Evolutionary conservation across 2,113 vertebrate genomes (phyloP), one percentile per base, ranked within the genome.

Genomic region (Anarhynchus alexandrinus): DNA sequence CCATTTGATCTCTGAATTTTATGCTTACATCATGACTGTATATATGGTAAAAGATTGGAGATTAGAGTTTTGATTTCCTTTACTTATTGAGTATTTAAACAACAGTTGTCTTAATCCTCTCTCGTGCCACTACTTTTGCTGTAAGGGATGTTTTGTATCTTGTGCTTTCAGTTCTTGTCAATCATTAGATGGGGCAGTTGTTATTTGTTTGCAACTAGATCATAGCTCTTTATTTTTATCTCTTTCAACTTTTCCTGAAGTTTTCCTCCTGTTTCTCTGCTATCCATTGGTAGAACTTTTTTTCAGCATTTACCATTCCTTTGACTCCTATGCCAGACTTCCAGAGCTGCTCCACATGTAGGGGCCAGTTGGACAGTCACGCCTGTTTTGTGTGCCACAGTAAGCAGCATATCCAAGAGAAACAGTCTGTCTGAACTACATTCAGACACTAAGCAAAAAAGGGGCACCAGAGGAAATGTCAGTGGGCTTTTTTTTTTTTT

Each of bases 301-400:
- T 23, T 59, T 82, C 0, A 0, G 65, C 11, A 2, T 73, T 82
- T 73, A 38, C 17, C 7, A 15, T 40, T 74, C 40, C 11, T 11
- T 61, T 55, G n/a, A 61, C 12, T 86, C 12, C 27, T 74, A 26
- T 32, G 14, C 38, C n/a, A 69, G 59, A 14, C 32, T 82, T 62
- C 25, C 32, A 82, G 36, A 47, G 18, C 64, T 77, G 34, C 47
- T 79, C 7, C 4, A 1, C 55, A 49, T 78, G 5, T 23, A 79
- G 14, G 30, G 19, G 22, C 13, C 9, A 10, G 6, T 22, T 57
- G 19, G 32, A 29, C 26, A 32, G n/a, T 86, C 69, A 16, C 0
- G 0, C 16, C 36, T 82, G 12, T 42, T 59, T 64, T 58, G 22
- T 42, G 34, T 67, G 47, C 26, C 0, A 0, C 30, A 15, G 29